Percentiles rank a stretch among this genome's conserved stretches.
Evolutionary conservation across 2,797 vertebrate species (phyloP).

Genomic region (Alca torda): DNA sequence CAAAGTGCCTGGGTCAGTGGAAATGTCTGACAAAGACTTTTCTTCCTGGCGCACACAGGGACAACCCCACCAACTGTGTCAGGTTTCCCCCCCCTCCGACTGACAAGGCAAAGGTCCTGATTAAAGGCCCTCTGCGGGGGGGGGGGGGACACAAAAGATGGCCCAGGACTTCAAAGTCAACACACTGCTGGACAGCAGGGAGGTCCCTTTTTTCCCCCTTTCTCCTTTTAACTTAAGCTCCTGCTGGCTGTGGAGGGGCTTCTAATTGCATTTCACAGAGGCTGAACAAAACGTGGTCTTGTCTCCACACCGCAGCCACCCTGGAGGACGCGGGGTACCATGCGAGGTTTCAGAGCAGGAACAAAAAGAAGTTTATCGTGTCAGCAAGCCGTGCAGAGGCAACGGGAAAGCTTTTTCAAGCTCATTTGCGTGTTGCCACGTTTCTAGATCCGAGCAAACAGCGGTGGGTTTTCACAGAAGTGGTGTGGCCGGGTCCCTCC

Average conservation of each 20-base stretch:
- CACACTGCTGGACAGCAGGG: conserved; percentile 78
- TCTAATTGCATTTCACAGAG: conserved; percentile 84
- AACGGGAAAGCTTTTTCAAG: not conserved
- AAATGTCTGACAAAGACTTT: conserved; percentile 83
- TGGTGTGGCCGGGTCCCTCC: fast-evolving
- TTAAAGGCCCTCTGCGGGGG: conserved; percentile 79
- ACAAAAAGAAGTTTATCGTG: conserved; percentile 32
- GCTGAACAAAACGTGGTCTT: conserved; percentile 80
- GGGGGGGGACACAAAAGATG: conserved; percentile 73
- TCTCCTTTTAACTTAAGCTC: conserved; percentile 60
- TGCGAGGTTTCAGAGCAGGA: conserved; percentile 49
- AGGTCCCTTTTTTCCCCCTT: conserved; percentile 54
- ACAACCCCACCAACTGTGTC: conserved; percentile 70
- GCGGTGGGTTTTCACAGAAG: not conserved
- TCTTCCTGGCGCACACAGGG: conserved; percentile 78
- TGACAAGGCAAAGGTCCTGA: conserved; percentile 78
- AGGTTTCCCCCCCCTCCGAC: conserved; percentile 6
- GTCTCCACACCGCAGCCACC: conserved; percentile 76
- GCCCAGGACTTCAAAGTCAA: conserved; percentile 85
- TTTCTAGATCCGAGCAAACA: not conserved
- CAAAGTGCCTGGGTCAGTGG: conserved; percentile 76
- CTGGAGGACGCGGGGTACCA: conserved; percentile 45
- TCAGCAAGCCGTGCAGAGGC: not conserved
- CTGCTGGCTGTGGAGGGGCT: conserved; percentile 75
- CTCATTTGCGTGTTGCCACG: not conserved